Percentiles rank a stretch among this genome's conserved stretches.
These are phyloP conservation scores for Pedetes capensis DNA, from an alignment of 2,113 vertebrate genomes.

Conservation along the genomic window DNA sequence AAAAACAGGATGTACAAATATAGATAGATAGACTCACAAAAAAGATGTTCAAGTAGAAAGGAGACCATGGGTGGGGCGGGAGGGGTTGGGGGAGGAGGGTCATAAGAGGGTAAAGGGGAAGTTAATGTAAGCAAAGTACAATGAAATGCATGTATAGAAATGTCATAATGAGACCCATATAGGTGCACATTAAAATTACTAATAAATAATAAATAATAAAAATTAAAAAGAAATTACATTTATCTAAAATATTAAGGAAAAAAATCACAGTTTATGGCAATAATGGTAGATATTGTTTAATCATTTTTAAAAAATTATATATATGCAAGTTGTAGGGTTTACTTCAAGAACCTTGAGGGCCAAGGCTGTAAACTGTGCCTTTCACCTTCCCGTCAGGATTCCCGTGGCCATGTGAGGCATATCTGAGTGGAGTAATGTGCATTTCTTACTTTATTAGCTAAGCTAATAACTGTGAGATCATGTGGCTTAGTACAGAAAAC, in stretches of 20 bases:
- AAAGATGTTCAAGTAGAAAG: no score
- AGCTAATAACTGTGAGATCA: not conserved
- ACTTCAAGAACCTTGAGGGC: not conserved
- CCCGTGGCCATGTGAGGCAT: not conserved
- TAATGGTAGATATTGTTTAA: not conserved
- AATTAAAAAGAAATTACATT: no score
- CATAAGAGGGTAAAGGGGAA: no score
- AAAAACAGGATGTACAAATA: no score
- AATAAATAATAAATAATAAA: no score
- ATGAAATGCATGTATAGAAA: no score
- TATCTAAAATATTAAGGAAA: not conserved
- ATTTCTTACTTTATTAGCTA: constrained; percentile 13
- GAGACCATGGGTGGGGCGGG: no score
- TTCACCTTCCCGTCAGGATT: not conserved
- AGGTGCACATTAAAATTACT: no score
- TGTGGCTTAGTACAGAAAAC: not conserved
- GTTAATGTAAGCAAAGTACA: no score
- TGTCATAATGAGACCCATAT: no score
- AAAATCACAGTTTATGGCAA: not conserved
- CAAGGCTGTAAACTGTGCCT: not conserved
- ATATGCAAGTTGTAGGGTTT: not conserved
- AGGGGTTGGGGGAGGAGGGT: no score
- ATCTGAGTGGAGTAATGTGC: not conserved
- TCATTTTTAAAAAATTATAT: not conserved
- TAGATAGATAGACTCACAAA: no score